Evolutionary conservation across 2,888 invertebrate genomes (phyloP), one percentile per base, ranked within the genome.

Genomic region (Nemotelus nigrinus): DNA sequence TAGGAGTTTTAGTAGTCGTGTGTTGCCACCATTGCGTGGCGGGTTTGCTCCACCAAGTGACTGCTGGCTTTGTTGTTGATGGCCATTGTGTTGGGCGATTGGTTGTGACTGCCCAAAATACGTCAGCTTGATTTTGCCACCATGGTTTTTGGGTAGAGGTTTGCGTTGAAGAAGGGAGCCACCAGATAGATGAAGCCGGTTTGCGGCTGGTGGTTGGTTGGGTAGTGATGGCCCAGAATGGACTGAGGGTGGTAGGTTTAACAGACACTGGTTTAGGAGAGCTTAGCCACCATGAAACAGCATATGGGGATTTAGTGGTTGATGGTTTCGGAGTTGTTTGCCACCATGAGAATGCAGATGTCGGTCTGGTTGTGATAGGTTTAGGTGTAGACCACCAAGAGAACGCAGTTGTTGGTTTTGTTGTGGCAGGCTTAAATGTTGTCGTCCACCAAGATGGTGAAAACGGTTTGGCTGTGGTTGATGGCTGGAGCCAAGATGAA

Each of bases 21-120:
- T 77, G 57, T 55, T 74, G 79, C 80, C 80, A 80, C 80, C 80
- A 80, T 43, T 75, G 75, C 43, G 79, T 70, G 39, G 75, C 41
- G 58, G 58, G 50, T 25, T n/a, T 60, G 5, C 47, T 10, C 68
- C 77, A 68, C 67, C 67, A 68, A 50, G 47, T 41, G 2, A 67
- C 25, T n/a, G 79, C 60, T 7, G 53, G 58, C 50, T 58, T 76
- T 3, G 48, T 48, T 8, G 70, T 55, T 8, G 65, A 45, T 47
- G 45, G 45, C 65, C 65, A 65, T 44, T 45, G 6, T 65, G 65
- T 10, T 10, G 10, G 65, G 3, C 55, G 70, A 8, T 70, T 70
- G 1, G 55, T 53, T n/a, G 70, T 70, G 10, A n/a, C 39, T n/a
- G 68, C 3, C 53, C 50, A 50, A 10, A 7, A 68, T n/a, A n/a